Evolutionary conservation across 2,888 invertebrate genomes (phyloP), one percentile per base, ranked within the genome.

Genomic region (Pristionchus fissidentatus): DNA sequence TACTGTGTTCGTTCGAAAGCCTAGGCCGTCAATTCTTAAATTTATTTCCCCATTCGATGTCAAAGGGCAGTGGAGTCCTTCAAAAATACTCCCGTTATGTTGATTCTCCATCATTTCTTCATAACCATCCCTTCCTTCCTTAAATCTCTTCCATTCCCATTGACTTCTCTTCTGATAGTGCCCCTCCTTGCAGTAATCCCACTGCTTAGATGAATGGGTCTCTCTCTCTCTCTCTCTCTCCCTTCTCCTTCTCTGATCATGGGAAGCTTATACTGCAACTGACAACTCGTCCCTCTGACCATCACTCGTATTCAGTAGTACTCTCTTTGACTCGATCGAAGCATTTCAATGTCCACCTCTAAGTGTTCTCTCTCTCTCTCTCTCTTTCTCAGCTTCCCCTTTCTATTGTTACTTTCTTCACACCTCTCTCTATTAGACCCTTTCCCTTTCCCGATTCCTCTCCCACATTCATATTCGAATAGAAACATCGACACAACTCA

Each of bases 291-390:
- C 49, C 49, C 19, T 49, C 19, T 46, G 46, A 46, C 46, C 73
- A 43, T 46, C 73, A 13, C 19, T 10, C 49, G 19, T 49, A 49
- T 49, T 49, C 49, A 49, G 49, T 13, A 49, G 49, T 10, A 19
- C 49, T 49, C 19, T 49, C 49, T 13, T 49, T 49, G 10, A 13
- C 49, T 49, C 19, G 8, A 49, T 19, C 49, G 8, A 13, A n/a
- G n/a, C n/a, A n/a, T n/a, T n/a, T n/a, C n/a, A n/a, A n/a, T n/a
- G n/a, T n/a, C n/a, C n/a, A n/a, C n/a, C n/a, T n/a, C 35, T 66
- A 66, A 66, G 66, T 66, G 66, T 66, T 66, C 66, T 32, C 60
- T 60, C 49, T n/a, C n/a, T n/a, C n/a, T n/a, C n/a, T n/a, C n/a
- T n/a, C n/a, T n/a, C n/a, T n/a, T n/a, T n/a, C 35, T 66, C 35